Percentiles rank a stretch among this genome's conserved stretches.
Evolutionary conservation across 2,113 vertebrate genomes (phyloP).

Genomic region (Vimba vimba): DNA sequence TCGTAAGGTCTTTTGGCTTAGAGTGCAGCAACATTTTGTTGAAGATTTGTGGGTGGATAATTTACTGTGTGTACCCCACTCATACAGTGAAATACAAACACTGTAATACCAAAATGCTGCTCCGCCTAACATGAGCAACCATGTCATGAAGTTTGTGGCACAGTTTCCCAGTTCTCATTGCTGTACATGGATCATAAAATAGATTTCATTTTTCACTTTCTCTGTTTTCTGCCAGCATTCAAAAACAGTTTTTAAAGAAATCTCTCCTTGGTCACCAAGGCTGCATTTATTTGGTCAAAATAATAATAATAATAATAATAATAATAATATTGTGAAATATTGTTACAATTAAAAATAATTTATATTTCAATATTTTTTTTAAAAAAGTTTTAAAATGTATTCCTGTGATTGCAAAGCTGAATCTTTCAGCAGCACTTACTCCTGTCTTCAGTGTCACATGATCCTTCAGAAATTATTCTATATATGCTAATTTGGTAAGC

Average conservation of each 20-base stretch:
- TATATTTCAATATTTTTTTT: too few relatives aligned
- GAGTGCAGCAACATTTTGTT: neutral
- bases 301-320: accelerated
- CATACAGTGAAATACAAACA: conserved; percentile 3
- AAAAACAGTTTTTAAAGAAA: too few relatives aligned
- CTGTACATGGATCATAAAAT: neutral
- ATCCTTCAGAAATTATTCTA: too few relatives aligned
- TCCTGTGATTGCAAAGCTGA: too few relatives aligned
- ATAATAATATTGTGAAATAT: too few relatives aligned
- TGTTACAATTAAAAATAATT: too few relatives aligned
- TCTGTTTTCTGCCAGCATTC: neutral
- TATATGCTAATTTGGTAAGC: too few relatives aligned
- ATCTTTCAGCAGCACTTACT: too few relatives aligned
- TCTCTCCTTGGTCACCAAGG: too few relatives aligned
- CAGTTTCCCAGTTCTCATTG: neutral
- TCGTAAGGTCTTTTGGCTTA: conserved; percentile 15
- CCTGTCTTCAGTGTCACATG: too few relatives aligned
- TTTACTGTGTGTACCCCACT: neutral
- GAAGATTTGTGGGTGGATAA: conserved; percentile 3
- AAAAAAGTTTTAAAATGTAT: too few relatives aligned
- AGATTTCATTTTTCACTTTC: neutral
- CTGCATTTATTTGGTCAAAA: too few relatives aligned
- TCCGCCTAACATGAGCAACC: neutral
- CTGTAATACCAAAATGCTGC: neutral
- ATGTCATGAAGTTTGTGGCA: neutral